A percentile compares a stretch with the other conserved stretches of the same genome.
phyloP scores from a whole-genome alignment of 2,888 invertebrate genomes.

The Lapara coniferarum region DNA sequence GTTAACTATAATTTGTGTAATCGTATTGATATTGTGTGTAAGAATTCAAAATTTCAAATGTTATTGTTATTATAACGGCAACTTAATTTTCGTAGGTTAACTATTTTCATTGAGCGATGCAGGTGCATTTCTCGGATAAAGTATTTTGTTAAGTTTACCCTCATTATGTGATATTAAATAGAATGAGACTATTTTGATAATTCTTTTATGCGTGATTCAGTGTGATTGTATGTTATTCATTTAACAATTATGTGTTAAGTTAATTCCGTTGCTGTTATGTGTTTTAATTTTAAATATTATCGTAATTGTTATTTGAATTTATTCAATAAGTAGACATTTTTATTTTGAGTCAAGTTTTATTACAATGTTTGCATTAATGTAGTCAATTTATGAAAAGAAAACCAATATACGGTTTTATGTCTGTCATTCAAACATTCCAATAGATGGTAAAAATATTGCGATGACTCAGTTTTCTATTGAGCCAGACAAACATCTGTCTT shows the following conservation, averaged over 20 bases:
- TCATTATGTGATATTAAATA: not conserved
- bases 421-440: not conserved
- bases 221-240: constrained; percentile 16
- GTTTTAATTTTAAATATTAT: constrained; percentile 19
- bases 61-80: not conserved
- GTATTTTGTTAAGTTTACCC: constrained; percentile 8
- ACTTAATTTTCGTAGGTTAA: constrained; percentile 3
- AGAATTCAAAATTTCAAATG: too few relatives aligned
- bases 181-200: not conserved
- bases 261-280: constrained; percentile 29
- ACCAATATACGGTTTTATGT: not conserved
- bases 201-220: constrained; percentile 13
- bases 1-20: too few relatives aligned
- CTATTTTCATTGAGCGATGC: not conserved
- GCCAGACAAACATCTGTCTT: not conserved
- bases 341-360: not conserved
- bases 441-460: not conserved
- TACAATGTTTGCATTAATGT: constrained; percentile 7
- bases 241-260: constrained; percentile 31
- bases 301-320: constrained; percentile 27
- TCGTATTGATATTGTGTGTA: too few relatives aligned
- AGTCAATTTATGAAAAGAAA: not conserved
- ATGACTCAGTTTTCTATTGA: not conserved
- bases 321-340: constrained; percentile 1
- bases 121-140: constrained; percentile 20